These are phyloP conservation scores for Zelleria hepariella DNA, from an alignment of 2,888 invertebrate genomes.

Conservation along the genomic window DNA sequence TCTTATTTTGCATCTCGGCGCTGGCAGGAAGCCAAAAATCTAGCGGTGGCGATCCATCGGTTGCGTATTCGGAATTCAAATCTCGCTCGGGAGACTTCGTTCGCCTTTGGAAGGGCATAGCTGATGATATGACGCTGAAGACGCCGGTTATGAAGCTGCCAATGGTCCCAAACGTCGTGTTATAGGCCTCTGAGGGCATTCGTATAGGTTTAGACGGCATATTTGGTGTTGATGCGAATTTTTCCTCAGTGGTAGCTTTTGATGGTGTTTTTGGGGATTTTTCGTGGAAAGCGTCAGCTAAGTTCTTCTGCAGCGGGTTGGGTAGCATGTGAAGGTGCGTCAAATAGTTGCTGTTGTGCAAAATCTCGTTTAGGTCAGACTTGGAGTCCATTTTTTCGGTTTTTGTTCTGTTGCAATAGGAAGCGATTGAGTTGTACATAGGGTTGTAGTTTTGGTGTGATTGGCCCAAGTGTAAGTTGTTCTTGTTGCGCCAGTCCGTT, in stretches of 20 bases:
- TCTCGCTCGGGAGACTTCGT: constrained; percentile 16
- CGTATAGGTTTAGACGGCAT: not conserved
- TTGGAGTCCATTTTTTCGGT: constrained; percentile 19
- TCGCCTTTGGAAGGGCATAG: constrained; percentile 37
- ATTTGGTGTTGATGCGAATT: not conserved
- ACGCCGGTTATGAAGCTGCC: constrained; percentile 47
- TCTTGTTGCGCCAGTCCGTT: constrained; percentile 40
- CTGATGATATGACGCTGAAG: constrained; percentile 41
- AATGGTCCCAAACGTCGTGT: constrained; percentile 33
- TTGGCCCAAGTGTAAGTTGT: constrained; percentile 22
- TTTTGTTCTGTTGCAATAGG: constrained; percentile 39
- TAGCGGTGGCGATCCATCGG: constrained; percentile 30
- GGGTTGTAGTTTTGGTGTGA: constrained; percentile 25
- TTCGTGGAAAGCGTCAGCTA: constrained; percentile 47
- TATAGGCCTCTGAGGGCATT: not conserved
- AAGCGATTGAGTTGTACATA: constrained; percentile 35
- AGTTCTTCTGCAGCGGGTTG: constrained; percentile 51
- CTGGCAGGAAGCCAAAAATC: constrained; percentile 36
- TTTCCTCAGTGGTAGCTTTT: not conserved
- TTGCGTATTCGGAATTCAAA: not conserved
- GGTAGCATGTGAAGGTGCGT: constrained; percentile 44
- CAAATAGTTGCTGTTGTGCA: constrained; percentile 35
- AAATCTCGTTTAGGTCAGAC: constrained; percentile 35
- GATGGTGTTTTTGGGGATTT: constrained; percentile 16
- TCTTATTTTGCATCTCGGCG: constrained; percentile 38